phyloP scores from a whole-genome alignment of 2,113 vertebrate species.

The Odocoileus virginianus region DNA sequence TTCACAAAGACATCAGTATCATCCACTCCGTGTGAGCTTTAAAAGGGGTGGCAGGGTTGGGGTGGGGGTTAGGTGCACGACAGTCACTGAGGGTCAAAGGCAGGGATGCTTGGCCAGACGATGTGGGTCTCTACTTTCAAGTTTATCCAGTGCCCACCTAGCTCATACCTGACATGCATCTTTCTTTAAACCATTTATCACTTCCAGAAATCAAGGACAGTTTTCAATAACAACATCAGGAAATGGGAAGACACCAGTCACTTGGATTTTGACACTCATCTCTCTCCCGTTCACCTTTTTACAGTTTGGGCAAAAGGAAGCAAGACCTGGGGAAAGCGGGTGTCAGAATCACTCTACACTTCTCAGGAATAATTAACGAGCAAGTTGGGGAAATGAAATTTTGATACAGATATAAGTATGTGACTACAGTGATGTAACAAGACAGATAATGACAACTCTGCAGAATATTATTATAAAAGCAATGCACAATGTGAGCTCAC shows the following conservation, averaged over 20 bases:
- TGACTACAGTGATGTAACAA: background rate
- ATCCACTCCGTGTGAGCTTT: background rate
- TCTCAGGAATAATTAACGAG: background rate
- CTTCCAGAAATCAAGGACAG: background rate
- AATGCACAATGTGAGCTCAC: background rate
- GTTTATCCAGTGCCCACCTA: background rate
- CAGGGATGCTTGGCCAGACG: background rate
- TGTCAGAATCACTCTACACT: background rate
- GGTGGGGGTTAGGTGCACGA: background rate
- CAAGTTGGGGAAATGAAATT: background rate
- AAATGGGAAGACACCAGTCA: background rate
- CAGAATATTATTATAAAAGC: background rate
- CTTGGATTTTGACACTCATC: background rate
- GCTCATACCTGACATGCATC: background rate
- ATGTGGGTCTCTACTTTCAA: background rate
- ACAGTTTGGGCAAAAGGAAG: background rate
- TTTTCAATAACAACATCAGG: background rate
- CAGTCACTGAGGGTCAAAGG: background rate
- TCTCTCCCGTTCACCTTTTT: background rate
- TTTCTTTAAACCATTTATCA: background rate
- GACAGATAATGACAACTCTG: background rate
- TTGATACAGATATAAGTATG: background rate
- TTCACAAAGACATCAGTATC: background rate
- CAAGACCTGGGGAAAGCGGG: background rate
- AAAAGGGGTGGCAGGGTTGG: background rate